Evolutionary conservation across 2,888 invertebrate genomes (phyloP).

Genomic region (Adineta ricciae): DNA sequence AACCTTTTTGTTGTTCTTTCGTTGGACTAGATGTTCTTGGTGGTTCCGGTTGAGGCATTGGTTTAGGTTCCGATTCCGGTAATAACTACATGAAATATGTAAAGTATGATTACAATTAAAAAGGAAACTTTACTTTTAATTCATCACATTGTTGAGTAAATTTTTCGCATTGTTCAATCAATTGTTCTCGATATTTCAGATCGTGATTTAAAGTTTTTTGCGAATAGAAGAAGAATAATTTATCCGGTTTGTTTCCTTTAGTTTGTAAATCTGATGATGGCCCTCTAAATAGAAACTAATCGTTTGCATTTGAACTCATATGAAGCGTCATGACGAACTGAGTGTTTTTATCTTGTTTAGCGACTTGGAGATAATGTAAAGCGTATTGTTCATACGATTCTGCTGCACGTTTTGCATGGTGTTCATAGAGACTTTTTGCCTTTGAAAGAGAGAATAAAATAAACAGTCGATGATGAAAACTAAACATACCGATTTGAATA

Average conservation of each 20-base stretch:
- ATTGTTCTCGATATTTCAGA: background rate
- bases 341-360: background rate
- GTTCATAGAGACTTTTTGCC: background rate
- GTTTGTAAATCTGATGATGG: background rate
- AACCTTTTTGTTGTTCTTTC: background rate
- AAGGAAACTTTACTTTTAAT: background rate
- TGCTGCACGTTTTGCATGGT: background rate
- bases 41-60: background rate
- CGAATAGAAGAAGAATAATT: background rate
- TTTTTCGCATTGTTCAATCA: background rate
- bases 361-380: background rate
- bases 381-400: background rate
- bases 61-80: background rate
- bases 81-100: background rate
- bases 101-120: too few species aligned
- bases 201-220: background rate
- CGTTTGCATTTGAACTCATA: background rate
- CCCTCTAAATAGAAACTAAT: background rate
- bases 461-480: background rate
- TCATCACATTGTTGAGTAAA: background rate
- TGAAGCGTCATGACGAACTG: too few species aligned
- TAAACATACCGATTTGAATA: background rate
- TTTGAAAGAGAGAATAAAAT: background rate
- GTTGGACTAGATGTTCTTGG: constrained; percentile 18
- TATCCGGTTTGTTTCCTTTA: background rate